A percentile compares a stretch with the other conserved stretches of the same genome.
Evolutionary conservation across 2,888 invertebrate genomes (phyloP).

Genomic region (Nomada goodeniana): DNA sequence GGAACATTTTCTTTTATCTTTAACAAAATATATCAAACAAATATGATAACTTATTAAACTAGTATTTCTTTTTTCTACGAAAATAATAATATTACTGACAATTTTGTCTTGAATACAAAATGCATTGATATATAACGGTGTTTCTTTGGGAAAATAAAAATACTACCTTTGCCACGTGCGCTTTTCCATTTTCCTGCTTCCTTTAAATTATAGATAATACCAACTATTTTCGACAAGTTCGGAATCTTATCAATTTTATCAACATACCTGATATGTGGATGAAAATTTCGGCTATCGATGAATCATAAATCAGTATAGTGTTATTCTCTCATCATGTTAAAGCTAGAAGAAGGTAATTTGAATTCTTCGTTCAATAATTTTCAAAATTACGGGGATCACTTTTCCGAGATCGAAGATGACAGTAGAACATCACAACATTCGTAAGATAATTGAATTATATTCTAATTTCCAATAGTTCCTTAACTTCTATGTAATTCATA

Average conservation of each 20-base stretch:
- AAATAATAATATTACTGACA: too few species aligned
- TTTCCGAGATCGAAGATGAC: slow-evolving; percentile 51
- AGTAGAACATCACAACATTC: slow-evolving; percentile 39
- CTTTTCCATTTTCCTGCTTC: neutral
- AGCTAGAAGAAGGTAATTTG: slow-evolving; percentile 6
- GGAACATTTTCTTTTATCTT: too few species aligned
- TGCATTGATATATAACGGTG: too few species aligned
- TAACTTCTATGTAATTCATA: neutral
- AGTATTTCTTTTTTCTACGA: too few species aligned
- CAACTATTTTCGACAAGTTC: slow-evolving; percentile 26
- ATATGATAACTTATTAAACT: too few species aligned
- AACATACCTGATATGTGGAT: slow-evolving; percentile 20
- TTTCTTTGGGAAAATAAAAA: neutral
- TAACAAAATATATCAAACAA: too few species aligned
- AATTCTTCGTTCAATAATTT: slow-evolving; percentile 33
- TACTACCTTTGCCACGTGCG: neutral
- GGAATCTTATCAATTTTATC: slow-evolving; percentile 58
- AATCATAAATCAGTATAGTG: slow-evolving; percentile 4
- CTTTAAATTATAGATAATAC: slow-evolving; percentile 19
- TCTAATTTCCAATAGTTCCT: neutral
- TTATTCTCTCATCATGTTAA: slow-evolving; percentile 27
- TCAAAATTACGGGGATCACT: slow-evolving; percentile 41
- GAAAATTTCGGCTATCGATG: slow-evolving; percentile 43
- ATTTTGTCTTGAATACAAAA: too few species aligned
- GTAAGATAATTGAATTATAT: slow-evolving; percentile 29